Base-by-base conservation (phyloP, 2,113 vertebrate species). In the Apodemus sylvaticus region DNA sequence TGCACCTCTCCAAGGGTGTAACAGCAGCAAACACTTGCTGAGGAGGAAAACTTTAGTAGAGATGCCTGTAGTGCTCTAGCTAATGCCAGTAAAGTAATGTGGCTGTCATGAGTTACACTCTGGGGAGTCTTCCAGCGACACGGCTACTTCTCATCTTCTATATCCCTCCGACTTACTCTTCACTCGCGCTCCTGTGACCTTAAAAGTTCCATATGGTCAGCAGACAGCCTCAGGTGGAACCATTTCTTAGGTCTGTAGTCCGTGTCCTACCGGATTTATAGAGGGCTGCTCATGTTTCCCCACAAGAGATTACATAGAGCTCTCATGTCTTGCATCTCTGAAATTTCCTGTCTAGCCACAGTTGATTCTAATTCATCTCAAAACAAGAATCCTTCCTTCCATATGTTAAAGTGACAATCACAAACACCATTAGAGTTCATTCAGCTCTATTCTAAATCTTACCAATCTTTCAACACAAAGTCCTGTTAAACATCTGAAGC, bases 401-500 rank as follows among this genome's bases (percentile, higher is more conserved):
- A 48, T 10, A 55, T 89, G n/a, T 62, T 7, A 1, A 73, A 89
- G 66, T 81, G 68, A 95, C 55, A 89, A 90, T 7, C 64, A 86
- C 60, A 77, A 93, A 97, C 68, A 94, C 71, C 77, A 83, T 55
- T 74, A 79, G 20, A 77, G 83, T 74, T 53, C 42, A 94, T 45
- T 90, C n/a, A 62, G 86, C 42, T 89, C 77, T 93, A 60, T 51
- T 71, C n/a, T 62, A 85, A 36, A 51, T 79, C 26, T 95, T 19
- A 91, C 31, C 86, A 71, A 17, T 66, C 87, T 93, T 78, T 93
- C 22, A 86, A 86, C 45, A 51, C 85, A 95, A 94, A 73, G 93
- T 48, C 53, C n/a, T 77, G n/a, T 55, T 64, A 95, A 62, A 62
- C 60, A 86, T 12, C 85, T 45, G 42, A 96, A 68, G 39, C 20